phyloP scores from a whole-genome alignment of 2,797 vertebrate genomes.

The Alfaro cultratus region DNA sequence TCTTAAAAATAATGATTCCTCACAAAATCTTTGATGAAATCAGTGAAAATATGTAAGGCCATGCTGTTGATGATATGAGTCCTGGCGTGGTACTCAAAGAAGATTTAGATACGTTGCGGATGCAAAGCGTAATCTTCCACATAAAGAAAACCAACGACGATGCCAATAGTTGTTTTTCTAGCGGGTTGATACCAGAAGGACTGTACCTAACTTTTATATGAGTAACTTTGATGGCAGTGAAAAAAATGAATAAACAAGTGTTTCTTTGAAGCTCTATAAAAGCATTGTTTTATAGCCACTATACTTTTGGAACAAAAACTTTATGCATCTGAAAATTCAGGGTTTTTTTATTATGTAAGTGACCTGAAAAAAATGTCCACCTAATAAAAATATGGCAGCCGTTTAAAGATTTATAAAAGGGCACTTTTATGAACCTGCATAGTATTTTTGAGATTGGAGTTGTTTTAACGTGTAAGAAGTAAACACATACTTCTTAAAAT shows the following conservation, averaged over 20 bases:
- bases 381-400: no score
- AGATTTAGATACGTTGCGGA: not conserved
- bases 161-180: not conserved
- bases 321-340: not conserved
- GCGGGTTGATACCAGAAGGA: not conserved
- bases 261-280: not conserved
- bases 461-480: no score
- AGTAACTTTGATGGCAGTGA: not conserved
- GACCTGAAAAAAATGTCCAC: not conserved
- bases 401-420: no score
- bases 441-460: no score
- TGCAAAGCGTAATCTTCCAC: not conserved
- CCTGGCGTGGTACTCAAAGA: not conserved
- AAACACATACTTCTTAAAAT: no score
- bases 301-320: not conserved
- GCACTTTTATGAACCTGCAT: no score
- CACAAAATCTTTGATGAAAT: not conserved
- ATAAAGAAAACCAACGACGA: not conserved
- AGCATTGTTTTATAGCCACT: not conserved
- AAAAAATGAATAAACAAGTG: not conserved
- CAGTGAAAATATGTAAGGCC: not conserved
- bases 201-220: not conserved
- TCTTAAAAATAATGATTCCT: not conserved
- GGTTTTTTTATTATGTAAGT: not conserved
- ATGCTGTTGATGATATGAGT: not conserved